Percentiles rank a stretch among this genome's conserved stretches.
Conservation (phyloP, 2,797 vertebrate species). For the Pitangus sulphuratus region DNA sequence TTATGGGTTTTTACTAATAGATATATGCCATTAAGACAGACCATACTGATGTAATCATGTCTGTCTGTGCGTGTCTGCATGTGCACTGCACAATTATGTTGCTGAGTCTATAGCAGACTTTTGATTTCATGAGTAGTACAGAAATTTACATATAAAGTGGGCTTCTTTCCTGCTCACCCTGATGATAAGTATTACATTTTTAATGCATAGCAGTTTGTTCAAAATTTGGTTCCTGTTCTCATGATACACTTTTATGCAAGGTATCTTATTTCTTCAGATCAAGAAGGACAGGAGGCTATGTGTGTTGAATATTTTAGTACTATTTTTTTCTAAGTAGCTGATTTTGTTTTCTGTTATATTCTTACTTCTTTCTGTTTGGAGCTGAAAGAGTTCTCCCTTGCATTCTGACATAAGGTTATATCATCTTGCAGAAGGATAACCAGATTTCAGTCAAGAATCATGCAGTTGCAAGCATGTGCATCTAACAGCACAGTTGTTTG, state of each 20-base stretch:
- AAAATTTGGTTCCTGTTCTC: slow-evolving; percentile 50
- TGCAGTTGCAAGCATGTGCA: not conserved
- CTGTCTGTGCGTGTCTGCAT: not conserved
- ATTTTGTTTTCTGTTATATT: slow-evolving; percentile 40
- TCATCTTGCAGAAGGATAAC: not conserved
- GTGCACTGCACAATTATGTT: slow-evolving; percentile 12
- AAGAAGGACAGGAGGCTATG: not conserved
- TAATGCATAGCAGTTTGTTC: slow-evolving; percentile 55
- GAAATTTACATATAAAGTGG: slow-evolving; percentile 72
- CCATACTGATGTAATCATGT: slow-evolving; percentile 29
- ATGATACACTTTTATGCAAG: slow-evolving; percentile 39
- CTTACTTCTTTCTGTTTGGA: not conserved
- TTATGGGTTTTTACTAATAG: slow-evolving; percentile 50
- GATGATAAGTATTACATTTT: slow-evolving; percentile 34
- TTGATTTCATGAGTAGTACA: slow-evolving; percentile 41
- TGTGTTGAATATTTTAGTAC: slow-evolving; percentile 34
- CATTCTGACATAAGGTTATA: not conserved
- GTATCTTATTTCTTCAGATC: slow-evolving; percentile 36
- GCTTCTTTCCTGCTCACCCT: not conserved
- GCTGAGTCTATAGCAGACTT: slow-evolving; percentile 29
- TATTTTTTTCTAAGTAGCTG: not conserved
- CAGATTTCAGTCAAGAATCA: not conserved
- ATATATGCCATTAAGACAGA: slow-evolving; percentile 52
- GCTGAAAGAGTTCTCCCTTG: not conserved
- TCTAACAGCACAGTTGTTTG: not conserved